phyloP scores from a whole-genome alignment of 2,113 vertebrate genomes.

The Clarias batrachus region DNA sequence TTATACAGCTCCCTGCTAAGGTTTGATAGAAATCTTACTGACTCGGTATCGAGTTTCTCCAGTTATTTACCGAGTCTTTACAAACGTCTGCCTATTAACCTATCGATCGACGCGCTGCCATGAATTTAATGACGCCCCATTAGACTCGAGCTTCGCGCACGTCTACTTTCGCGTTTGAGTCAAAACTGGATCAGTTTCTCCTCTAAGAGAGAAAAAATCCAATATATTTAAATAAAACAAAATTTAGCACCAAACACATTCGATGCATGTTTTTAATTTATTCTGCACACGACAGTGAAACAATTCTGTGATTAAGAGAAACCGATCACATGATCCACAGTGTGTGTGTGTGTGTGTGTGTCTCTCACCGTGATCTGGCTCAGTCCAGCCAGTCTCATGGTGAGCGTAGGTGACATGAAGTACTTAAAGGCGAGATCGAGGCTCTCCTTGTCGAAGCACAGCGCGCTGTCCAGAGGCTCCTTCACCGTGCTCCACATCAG shows the following conservation, averaged over 20 bases:
- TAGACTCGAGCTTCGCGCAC: background rate
- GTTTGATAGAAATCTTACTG: too few relatives aligned
- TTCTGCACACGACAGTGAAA: background rate
- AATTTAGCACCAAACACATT: background rate
- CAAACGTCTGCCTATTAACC: too few relatives aligned
- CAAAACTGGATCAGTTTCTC: background rate
- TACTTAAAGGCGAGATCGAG: slow-evolving; percentile 99
- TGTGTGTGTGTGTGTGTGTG: background rate
- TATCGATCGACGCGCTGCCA: too few relatives aligned
- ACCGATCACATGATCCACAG: background rate
- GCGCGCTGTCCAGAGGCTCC: slow-evolving; percentile 93
- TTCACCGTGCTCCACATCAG: slow-evolving; percentile 99
- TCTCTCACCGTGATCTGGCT: slow-evolving; percentile 92
- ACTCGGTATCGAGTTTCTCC: background rate
- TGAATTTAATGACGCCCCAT: background rate
- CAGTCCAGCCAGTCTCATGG: slow-evolving; percentile 96
- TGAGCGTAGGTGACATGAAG: slow-evolving; percentile 98
- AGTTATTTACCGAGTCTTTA: too few relatives aligned
- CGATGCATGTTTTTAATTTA: background rate
- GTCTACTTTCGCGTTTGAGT: background rate
- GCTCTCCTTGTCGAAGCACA: slow-evolving; percentile 99
- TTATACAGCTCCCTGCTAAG: too few relatives aligned
- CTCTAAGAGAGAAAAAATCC: background rate
- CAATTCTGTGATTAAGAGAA: background rate
- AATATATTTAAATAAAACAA: background rate